phyloP scores from a whole-genome alignment of 2,797 vertebrate species.

The Luscinia luscinia region DNA sequence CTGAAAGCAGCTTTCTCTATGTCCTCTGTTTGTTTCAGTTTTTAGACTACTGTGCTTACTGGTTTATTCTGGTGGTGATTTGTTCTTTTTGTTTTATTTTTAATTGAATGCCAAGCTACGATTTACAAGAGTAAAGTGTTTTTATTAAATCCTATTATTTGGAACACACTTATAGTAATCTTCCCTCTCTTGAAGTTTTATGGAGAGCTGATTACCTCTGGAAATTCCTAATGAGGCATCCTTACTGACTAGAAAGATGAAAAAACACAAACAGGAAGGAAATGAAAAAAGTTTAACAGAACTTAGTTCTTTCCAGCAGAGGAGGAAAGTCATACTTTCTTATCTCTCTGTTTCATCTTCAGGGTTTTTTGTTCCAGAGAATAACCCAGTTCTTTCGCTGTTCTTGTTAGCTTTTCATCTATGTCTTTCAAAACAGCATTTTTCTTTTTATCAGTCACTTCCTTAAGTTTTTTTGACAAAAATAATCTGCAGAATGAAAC shows the following conservation, averaged over 20 bases:
- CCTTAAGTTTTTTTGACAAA: conserved; percentile 86
- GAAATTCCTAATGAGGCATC: neutral
- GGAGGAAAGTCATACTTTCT: conserved; percentile 82
- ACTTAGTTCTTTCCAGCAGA: conserved; percentile 12
- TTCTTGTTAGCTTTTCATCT: conserved; percentile 83
- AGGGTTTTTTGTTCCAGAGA: conserved; percentile 89
- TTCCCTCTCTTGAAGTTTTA: neutral
- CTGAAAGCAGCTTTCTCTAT: neutral
- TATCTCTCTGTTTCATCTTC: conserved; percentile 92
- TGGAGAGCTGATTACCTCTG: neutral
- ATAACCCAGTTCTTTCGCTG: conserved; percentile 84
- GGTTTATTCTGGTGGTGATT: neutral
- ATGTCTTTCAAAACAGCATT: conserved; percentile 77
- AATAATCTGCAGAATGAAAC: conserved; percentile 80
- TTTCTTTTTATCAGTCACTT: conserved; percentile 79
- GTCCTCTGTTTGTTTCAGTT: neutral
- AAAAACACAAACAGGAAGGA: neutral
- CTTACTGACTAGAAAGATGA: neutral
- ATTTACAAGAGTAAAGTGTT: neutral
- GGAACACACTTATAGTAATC: neutral
- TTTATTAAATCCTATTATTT: neutral
- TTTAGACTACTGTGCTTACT: neutral
- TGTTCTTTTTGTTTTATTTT: neutral
- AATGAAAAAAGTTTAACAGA: neutral
- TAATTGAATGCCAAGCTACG: neutral